Conservation (phyloP, 2,888 invertebrate species). For the Andrena haemorrhoa region DNA sequence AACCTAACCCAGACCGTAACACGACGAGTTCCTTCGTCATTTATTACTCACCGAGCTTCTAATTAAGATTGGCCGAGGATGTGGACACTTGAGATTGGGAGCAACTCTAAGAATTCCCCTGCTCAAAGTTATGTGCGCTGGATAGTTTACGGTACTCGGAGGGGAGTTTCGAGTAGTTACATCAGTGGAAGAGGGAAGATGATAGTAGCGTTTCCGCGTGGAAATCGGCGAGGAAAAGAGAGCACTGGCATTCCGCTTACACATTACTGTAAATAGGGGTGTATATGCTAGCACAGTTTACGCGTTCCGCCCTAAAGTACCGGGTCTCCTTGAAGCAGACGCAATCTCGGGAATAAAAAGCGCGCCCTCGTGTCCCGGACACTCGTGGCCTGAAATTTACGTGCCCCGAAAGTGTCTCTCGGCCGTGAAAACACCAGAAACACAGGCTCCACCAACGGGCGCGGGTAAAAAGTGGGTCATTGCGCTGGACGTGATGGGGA, state of each 20-base stretch:
- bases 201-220: too few relatives aligned
- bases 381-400: constrained; percentile 27
- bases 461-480: constrained; percentile 14
- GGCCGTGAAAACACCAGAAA: constrained; percentile 34
- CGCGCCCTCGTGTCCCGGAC: constrained; percentile 24
- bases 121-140: too few relatives aligned
- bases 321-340: constrained; percentile 7
- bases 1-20: too few relatives aligned
- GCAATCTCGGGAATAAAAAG: constrained; percentile 36
- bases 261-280: background rate
- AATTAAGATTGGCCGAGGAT: too few relatives aligned
- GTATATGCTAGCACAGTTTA: background rate
- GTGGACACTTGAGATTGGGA: too few relatives aligned
- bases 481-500: too few relatives aligned
- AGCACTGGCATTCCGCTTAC: background rate
- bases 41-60: too few relatives aligned
- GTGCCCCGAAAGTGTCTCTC: constrained; percentile 21
- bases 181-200: too few relatives aligned
- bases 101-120: too few relatives aligned
- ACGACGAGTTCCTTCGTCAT: too few relatives aligned
- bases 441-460: background rate
- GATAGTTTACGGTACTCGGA: too few relatives aligned
- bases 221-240: background rate
- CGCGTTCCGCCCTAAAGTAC: background rate
- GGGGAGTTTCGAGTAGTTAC: too few relatives aligned